Percentiles rank a stretch among this genome's conserved stretches.
Conservation (phyloP, 2,113 vertebrate species). For the Eulemur macaco region DNA sequence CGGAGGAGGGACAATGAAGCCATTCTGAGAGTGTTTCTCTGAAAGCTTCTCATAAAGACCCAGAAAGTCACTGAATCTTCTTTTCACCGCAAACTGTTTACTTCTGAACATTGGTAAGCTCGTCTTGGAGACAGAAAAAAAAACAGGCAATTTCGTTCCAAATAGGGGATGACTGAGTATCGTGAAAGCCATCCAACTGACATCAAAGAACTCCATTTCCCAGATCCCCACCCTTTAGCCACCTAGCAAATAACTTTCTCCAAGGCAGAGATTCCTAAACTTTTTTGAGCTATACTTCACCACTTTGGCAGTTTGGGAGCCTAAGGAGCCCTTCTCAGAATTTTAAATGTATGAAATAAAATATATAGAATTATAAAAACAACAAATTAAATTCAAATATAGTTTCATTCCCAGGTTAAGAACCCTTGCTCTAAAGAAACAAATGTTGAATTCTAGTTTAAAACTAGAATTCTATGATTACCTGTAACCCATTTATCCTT, state of each 20-base stretch:
- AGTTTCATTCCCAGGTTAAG: neutral
- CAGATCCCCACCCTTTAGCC: neutral
- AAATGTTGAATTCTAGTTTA: constrained; percentile 30
- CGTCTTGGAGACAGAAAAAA: constrained; percentile 87
- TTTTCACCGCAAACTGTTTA: constrained; percentile 93
- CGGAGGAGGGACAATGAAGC: constrained; percentile 95
- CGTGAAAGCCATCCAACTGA: neutral
- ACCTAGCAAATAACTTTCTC: neutral
- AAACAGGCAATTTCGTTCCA: constrained; percentile 38
- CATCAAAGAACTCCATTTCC: neutral
- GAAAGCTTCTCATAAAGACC: constrained; percentile 97
- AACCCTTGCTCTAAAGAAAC: constrained; percentile 4
- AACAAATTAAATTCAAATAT: constrained; percentile 30
- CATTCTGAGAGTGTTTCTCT: constrained; percentile 94
- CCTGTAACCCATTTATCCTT: neutral
- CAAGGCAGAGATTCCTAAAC: neutral
- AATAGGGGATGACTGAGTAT: neutral
- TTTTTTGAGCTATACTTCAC: neutral
- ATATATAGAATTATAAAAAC: constrained; percentile 1
- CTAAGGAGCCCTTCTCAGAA: constrained; percentile 7
- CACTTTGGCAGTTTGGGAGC: neutral
- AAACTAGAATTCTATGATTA: constrained; percentile 28
- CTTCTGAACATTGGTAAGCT: constrained; percentile 93
- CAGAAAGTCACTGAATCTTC: constrained; percentile 98
- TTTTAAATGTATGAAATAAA: constrained; percentile 47